Base-by-base conservation (phyloP, 1,140 invertebrate genomes). In the Pseudomyrmex pallidus region DNA sequence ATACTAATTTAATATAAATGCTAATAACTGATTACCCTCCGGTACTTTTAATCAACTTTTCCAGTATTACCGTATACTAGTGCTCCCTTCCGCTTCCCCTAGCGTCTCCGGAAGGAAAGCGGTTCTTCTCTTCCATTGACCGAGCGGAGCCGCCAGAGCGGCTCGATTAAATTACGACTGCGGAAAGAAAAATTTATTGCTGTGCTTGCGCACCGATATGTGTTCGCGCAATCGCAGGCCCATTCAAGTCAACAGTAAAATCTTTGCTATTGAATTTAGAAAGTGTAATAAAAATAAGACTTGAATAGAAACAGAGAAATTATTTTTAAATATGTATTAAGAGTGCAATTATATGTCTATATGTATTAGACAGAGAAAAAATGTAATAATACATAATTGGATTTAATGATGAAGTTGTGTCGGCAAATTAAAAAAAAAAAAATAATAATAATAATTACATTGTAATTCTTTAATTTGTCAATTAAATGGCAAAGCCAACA, bases 11-110 rank as follows among this genome's bases (percentile, higher is more conserved):
- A 70, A 72, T 80, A 80, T 61, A 80, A 80, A 80, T 80, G 76
- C 76, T 70, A 80, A 80, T 80, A 80, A 72, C 46, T 50, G 76
- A 72, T 80, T 80, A 72, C 20, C 76, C 66, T 17, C 54, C 76
- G 66, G 66, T 72, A 70, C 57, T 80, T 72, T 80, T 80, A 80
- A 80, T 80, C 76, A 80, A 80, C 76, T 72, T 80, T 78, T 80
- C 76, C 54, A 68, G 76, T 35, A 72, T 80, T 78, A 59, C 35
- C 15, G 25, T 17, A 61, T 46, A 20, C 62, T 46, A 35, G 15
- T 44, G 20, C 8, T 5, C 66, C 22, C 66, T 80, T 80, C 76
- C 76, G 76, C 76, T 80, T 80, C 76, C 66, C 76, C 76, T 9
- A 70, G 76, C 74, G 62, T 57, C 76, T 80, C 20, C 66, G 76